These are phyloP conservation scores for Dreissena polymorpha DNA, from an alignment of 1,140 invertebrate genomes.

Conservation along the genomic window DNA sequence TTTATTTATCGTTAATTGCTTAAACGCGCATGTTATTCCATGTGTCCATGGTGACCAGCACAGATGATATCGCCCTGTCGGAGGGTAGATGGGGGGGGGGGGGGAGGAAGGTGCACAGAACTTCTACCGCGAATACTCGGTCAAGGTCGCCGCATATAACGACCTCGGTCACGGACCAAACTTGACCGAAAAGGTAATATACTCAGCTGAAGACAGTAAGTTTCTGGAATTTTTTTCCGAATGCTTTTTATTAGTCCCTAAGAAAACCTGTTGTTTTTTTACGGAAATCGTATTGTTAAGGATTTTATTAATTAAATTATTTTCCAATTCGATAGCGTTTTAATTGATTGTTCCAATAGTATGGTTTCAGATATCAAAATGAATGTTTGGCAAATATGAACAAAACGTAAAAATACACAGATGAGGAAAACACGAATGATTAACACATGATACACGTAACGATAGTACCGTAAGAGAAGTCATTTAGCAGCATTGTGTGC, in stretches of 20 bases:
- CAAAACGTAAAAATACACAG: no score
- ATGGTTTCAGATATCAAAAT: no score
- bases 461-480: no score
- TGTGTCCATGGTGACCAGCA: no score
- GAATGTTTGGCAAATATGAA: no score
- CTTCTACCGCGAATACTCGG: constrained; percentile 94
- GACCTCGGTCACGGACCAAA: constrained; percentile 90
- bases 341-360: neutral
- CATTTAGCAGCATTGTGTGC: no score
- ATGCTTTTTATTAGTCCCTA: neutral
- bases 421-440: no score
- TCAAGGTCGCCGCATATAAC: constrained; percentile 92
- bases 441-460: no score
- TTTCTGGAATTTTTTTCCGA: neutral
- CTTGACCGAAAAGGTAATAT: constrained; percentile 88
- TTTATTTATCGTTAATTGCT: no score
- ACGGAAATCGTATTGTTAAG: neutral
- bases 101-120: constrained; percentile 85
- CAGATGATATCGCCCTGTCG: neutral
- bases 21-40: no score
- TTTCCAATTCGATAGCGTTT: neutral
- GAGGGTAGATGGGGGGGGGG: constrained; percentile 23
- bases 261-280: neutral
- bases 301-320: neutral
- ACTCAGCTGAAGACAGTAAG: constrained; percentile 91